Evolutionary conservation across 1,140 invertebrate genomes (phyloP), one percentile per base, ranked within the genome.

Genomic region (Lordiphosa stackelbergi): DNA sequence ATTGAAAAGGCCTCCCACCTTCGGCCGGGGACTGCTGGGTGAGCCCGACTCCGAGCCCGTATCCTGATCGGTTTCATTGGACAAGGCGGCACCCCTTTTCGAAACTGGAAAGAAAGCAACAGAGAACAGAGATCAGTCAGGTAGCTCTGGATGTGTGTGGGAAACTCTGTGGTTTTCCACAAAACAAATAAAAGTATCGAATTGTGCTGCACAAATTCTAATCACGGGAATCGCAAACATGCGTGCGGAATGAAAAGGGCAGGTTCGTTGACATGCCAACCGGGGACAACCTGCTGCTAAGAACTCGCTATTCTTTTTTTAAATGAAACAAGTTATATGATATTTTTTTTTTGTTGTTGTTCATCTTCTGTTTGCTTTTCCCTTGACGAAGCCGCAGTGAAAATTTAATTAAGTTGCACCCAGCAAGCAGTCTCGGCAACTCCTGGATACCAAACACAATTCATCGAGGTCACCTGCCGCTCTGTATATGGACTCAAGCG

Each of bases 71-170:
- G 86, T 88, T 70, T 88, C 87, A 24, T 87, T 87, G 0, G 87
- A 88, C 16, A 85, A 51, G 3, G 87, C 66, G n/a, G 90, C 89
- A 45, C 91, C 89, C 40, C 91, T 88, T 77, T 92, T 92, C 3
- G 88, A 88, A 52, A 89, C 91, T 91, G 70, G 12, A 78, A 6
- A 12, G 8, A 36, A 9, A n/a, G 31, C 35, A 12, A 13, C 8
- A 6, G 12, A 42, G 38, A n/a, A 38, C 8, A 58, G 24, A 43
- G 35, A 55, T 38, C 2, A 4, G 11, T 22, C 68, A 77, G 74
- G 60, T 66, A 61, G 42, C 45, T 31, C 22, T 60, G 24, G 35
- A 36, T 38, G 24, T 46, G 43, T 28, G 24, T 46, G 43, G 73
- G 53, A 78, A 78, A 66, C 61, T 60, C 41, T 73, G 78, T 49